phyloP scores from a whole-genome alignment of 2,113 vertebrate genomes.

The Fregata magnificens region DNA sequence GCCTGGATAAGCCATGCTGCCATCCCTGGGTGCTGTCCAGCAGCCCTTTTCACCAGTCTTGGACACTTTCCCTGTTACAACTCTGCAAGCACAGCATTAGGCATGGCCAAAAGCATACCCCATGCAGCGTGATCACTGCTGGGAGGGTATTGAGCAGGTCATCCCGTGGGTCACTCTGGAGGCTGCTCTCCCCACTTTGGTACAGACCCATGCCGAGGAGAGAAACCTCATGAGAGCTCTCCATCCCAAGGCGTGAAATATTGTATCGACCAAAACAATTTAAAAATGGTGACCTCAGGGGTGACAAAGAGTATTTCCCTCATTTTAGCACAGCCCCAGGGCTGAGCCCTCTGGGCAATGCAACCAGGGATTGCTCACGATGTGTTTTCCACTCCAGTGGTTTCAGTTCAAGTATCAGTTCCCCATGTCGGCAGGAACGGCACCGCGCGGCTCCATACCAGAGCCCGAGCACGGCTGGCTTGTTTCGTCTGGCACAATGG shows the following conservation, averaged over 20 bases:
- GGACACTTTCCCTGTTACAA: neutral
- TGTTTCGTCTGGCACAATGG: neutral
- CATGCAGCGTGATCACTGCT: neutral
- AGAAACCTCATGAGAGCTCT: neutral
- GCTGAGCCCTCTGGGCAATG: neutral
- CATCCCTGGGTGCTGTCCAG: neutral
- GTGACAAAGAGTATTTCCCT: neutral
- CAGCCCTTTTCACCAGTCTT: neutral
- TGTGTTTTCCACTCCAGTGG: neutral
- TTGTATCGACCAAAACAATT: neutral
- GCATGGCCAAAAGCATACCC: neutral
- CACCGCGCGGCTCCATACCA: accelerated
- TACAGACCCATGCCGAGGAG: neutral
- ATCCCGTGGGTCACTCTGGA: neutral
- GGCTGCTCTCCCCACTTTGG: neutral
- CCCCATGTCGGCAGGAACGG: neutral
- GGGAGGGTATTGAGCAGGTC: neutral
- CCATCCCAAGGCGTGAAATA: neutral
- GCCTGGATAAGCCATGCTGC: neutral
- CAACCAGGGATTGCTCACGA: neutral
- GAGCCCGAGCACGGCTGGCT: neutral
- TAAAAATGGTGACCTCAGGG: neutral
- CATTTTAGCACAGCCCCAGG: neutral
- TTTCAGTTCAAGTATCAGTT: neutral
- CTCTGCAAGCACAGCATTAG: neutral